Base-by-base conservation (phyloP, 2,113 vertebrate species). In the Hirundichthys speculiger region DNA sequence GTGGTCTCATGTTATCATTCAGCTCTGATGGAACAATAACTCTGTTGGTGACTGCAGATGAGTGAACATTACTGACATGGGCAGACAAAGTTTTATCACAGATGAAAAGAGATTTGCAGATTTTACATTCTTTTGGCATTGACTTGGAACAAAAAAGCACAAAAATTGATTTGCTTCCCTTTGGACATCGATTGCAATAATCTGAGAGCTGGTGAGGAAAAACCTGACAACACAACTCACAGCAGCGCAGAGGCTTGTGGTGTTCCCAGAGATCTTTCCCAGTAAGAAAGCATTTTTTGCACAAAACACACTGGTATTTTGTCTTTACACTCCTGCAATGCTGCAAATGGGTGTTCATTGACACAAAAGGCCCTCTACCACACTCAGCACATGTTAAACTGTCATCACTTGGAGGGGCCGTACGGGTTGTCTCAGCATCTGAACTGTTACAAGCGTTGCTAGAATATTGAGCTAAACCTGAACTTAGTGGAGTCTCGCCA, bases 191-290 rank as follows among this genome's bases (percentile, higher is more conserved):
- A 50, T 92, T 90, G 4, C 48, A 48, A 14, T 34, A 64, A 52
- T 81, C 87, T 1, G 24, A 9, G 11, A 11, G 58, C 59, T 67
- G 52, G 1, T 73, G 53, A 2, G 80, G 54, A 71, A 92, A 92
- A n/a, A 89, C 72, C 34, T 88, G 75, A 14, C 73, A 77, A 46
- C 92, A 93, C 42, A 45, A 4, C 0, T 78, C 25, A 59, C 92
- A 92, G 22, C 80, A 43, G 48, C 80, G 89, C 51, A 89, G 77
- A 57, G 67, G 30, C 43, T 77, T 72, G 48, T 60, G 69, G 76
- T 92, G 89, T 13, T 83, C 64, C 1, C 74, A 61, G 12, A 87
- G 73, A 19, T 69, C 51, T 5, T 9, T 3, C 27, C 86, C 45
- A 7, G 15, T 84, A 6, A 8, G 4, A 60, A 84, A 90, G 13